phyloP scores from a whole-genome alignment of 1,140 invertebrate genomes.

The Anthonomus grandis region DNA sequence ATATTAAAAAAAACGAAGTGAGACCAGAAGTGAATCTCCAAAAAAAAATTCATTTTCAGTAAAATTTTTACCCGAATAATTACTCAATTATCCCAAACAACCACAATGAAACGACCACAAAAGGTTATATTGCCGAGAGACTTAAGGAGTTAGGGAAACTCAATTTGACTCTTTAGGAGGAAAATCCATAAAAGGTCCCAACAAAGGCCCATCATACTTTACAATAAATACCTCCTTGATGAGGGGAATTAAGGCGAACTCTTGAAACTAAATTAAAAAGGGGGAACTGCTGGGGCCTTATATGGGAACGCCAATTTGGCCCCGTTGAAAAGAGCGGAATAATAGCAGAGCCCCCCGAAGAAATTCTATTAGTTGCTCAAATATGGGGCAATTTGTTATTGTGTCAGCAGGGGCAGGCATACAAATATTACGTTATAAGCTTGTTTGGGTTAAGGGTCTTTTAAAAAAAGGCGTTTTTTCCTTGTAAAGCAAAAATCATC shows the following conservation, averaged over 20 bases:
- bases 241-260: conserved; percentile 13
- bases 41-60: no score
- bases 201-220: conserved; percentile 11
- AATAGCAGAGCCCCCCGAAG: conserved; percentile 10
- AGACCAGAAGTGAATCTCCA: no score
- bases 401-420: no score
- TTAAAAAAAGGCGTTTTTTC: no score
- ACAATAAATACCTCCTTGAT: conserved; percentile 15
- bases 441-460: no score
- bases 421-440: no score
- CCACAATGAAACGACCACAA: no score
- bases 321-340: conserved; percentile 11
- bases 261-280: conserved; percentile 21
- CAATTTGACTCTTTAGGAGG: not conserved
- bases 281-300: not conserved
- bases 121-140: no score
- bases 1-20: conserved; percentile 15
- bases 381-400: conserved; percentile 9
- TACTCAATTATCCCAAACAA: no score
- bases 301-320: conserved; percentile 10
- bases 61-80: no score
- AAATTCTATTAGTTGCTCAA: conserved; percentile 14
- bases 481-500: no score
- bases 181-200: conserved; percentile 2
- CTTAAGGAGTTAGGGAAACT: conserved; percentile 1